Base-by-base conservation (phyloP, 2,888 invertebrate genomes). In the Apodemia duryi region DNA sequence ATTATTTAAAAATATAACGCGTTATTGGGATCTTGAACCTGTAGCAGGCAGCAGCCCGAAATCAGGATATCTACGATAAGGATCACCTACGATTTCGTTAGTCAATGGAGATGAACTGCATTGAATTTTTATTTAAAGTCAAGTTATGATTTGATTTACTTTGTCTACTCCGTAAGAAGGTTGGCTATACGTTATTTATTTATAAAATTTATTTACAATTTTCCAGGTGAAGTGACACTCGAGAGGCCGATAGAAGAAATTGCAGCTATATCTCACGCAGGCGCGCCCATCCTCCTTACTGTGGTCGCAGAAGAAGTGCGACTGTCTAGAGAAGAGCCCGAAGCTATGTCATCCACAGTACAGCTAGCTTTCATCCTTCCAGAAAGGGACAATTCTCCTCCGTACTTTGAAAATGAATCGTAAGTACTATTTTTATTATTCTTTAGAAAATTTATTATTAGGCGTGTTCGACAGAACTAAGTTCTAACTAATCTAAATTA, bases 281-380 rank as follows among this genome's bases (percentile, higher is more conserved):
- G 96, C 63, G 95, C 96, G 66, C 97, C 97, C 2, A 95, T 97
- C 66, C 92, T 97, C 63, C 93, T 97, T 69, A 96, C 96, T 1
- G 95, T 97, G 64, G 95, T 97, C 63, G 97, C 97, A 3, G 97
- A 97, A 82, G 97, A 97, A 87, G 95, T 97, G 68, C 93, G 96
- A 73, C 89, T 95, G 70, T 93, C 94, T 67, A 93, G 95, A 70
- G 94, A 95, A 70, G 96, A 96, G 73, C 95, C 95, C 11, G 95
- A 95, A 70, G 95, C 96, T 32, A 95, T 96, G 93, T 95, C 96
- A 35, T 94, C 96, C 1, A 95, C 96, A 0, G 96, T 96, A 6
- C 96, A 96, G 79, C 93, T 98, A 66, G 97, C 97, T 11, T 94
- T 98, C 73, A 95, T 97, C 70, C 92, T 96, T 65, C 95, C 95